Evolutionary conservation across 2,797 vertebrate species (phyloP), one percentile per base, ranked within the genome.

Genomic region (Agapornis canus): DNA sequence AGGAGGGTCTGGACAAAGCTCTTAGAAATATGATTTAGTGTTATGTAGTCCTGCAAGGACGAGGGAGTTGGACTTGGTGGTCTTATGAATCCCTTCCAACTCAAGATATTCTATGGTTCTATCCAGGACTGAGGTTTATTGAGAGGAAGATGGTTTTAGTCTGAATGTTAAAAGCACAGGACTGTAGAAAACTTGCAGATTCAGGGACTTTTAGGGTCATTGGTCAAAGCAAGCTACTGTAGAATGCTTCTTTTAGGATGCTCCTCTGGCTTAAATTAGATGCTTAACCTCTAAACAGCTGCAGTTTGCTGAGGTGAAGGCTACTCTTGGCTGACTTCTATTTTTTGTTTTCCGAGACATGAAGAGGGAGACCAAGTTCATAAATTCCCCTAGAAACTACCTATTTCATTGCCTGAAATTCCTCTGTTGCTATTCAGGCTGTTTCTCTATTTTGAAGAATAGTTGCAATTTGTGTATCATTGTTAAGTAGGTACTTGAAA

Each of bases 321-420:
- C 39, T 76, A 12, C 22, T 22, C 5, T 43, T 82, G 31, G 9
- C 22, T 48, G 20, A 26, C 0, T 0, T 37, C 6, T 32, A 10
- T 23, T 35, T 35, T 35, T 56, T 52, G 73, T 73, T 75, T 25
- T 42, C 31, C 20, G 29, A 70, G 57, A 11, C 43, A 70, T 59
- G 5, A 47, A 70, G 32, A 12, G 32, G 49, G 37, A 76, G 49
- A 47, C 76, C 39, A 76, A 52, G 39, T 20, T 18, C 21, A 47
- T 64, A 27, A 86, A 86, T 76, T 81, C 49, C 29, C 39, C 32
- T 57, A 45, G 39, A 76, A 35, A 35, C 49, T 37, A 25, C 35
- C 26, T 37, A 11, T 29, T 47, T 47, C n/a, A 52, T 76, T 76
- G 19, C 5, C 19, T 48, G 64, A 52, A 70, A 15, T 59, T 81